Conservation (phyloP, 2,888 invertebrate species). For the Napeogenes inachia region DNA sequence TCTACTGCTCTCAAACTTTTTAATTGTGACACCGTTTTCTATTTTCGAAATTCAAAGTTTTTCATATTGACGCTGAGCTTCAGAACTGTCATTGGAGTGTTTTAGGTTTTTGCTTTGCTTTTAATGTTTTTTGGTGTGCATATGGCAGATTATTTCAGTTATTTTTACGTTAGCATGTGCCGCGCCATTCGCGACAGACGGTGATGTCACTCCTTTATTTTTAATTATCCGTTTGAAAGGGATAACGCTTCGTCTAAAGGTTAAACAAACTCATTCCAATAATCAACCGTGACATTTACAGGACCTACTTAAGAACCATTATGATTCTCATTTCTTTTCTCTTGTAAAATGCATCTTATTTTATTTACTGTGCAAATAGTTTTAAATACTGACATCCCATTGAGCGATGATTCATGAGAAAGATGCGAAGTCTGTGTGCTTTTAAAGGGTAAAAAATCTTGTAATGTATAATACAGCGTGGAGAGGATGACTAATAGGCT, state of each 20-base stretch:
- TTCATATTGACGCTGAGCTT: constrained; percentile 33
- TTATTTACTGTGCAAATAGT: constrained; percentile 15
- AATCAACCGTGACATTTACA: constrained; percentile 42
- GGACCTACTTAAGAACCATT: constrained; percentile 27
- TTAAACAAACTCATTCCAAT: constrained; percentile 34
- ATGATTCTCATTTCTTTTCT: constrained; percentile 3
- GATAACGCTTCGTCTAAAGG: constrained; percentile 48
- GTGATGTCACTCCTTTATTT: constrained; percentile 71
- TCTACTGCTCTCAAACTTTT: constrained; percentile 38
- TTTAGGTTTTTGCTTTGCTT: constrained; percentile 50
- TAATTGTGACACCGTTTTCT: constrained; percentile 34
- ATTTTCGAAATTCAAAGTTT: constrained; percentile 49
- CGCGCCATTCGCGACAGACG: constrained; percentile 64
- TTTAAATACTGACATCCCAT: constrained; percentile 21
- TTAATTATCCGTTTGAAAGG: constrained; percentile 53
- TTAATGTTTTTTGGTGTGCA: constrained; percentile 56
- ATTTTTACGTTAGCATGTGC: constrained; percentile 72
- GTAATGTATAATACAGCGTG: constrained; percentile 53
- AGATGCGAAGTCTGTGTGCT: constrained; percentile 19
- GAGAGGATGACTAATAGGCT: constrained; percentile 52
- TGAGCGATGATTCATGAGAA: constrained; percentile 38
- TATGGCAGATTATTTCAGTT: constrained; percentile 66
- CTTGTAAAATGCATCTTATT: constrained; percentile 12
- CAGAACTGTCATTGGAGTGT: constrained; percentile 49
- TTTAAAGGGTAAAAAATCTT: constrained; percentile 45